A percentile compares a stretch with the other conserved stretches of the same genome.
Evolutionary conservation across 1,140 invertebrate species (phyloP).

Genomic region (Heliconius hewitsoni): DNA sequence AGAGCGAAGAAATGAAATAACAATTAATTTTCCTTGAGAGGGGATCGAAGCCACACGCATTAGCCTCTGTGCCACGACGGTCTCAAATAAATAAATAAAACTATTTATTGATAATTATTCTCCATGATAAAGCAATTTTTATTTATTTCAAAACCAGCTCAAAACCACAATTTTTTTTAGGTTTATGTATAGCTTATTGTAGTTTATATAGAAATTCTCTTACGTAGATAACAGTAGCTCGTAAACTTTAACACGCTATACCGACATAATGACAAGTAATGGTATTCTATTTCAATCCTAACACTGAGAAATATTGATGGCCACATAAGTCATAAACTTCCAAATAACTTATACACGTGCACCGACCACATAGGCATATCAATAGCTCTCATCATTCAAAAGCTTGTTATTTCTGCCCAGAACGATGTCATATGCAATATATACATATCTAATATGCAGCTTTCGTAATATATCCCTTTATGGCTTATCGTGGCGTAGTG

Average conservation of each 20-base stretch:
- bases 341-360: background rate
- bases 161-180: background rate
- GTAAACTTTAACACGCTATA: background rate
- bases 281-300: conserved; percentile 9
- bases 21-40: too few species aligned
- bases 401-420: too few species aligned
- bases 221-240: background rate
- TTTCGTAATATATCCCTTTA: too few species aligned
- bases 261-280: background rate
- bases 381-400: background rate
- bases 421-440: too few species aligned
- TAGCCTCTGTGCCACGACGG: too few species aligned
- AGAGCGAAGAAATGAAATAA: too few species aligned
- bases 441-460: too few species aligned
- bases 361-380: background rate
- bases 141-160: background rate
- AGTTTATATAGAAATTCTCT: conserved; percentile 10
- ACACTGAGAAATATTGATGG: background rate
- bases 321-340: background rate
- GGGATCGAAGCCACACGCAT: too few species aligned
- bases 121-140: background rate
- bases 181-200: background rate
- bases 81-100: too few species aligned
- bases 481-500: too few species aligned
- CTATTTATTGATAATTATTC: too few species aligned